Percentiles rank a stretch among this genome's conserved stretches.
phyloP scores from a whole-genome alignment of 2,113 vertebrate species.

The Heloderma charlesbogerti region DNA sequence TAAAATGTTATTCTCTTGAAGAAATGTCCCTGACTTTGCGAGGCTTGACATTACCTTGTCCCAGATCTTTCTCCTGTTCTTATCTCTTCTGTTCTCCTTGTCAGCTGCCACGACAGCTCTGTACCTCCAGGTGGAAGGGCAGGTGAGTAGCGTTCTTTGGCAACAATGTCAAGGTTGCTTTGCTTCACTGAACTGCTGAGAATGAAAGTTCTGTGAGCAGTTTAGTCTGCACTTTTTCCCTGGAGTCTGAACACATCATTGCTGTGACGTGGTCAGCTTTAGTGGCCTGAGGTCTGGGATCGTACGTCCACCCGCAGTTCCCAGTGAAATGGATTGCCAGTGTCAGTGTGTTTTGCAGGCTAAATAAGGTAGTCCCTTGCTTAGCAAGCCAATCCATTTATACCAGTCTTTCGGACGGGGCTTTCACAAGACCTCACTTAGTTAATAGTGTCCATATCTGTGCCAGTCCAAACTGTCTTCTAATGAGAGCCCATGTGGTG shows the following conservation, averaged over 20 bases:
- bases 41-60: constrained; percentile 63
- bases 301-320: constrained; percentile 24
- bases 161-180: constrained; percentile 28
- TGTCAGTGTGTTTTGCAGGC: constrained; percentile 20
- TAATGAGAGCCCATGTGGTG: background rate
- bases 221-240: constrained; percentile 45
- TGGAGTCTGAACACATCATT: constrained; percentile 34
- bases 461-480: accelerated
- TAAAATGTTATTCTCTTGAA: constrained; percentile 40
- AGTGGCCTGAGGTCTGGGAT: constrained; percentile 34
- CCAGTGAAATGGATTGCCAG: constrained; percentile 2
- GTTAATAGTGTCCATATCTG: background rate
- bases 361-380: constrained; percentile 9
- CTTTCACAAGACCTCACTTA: background rate
- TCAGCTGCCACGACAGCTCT: constrained; percentile 29
- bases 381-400: background rate
- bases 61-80: constrained; percentile 59
- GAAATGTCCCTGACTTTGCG: background rate
- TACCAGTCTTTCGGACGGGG: background rate
- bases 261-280: background rate
- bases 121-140: constrained; percentile 48
- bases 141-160: constrained; percentile 45
- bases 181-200: constrained; percentile 27
- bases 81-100: constrained; percentile 37
- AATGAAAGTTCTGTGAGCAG: constrained; percentile 38